These are phyloP conservation scores for Ageneiosus marmoratus DNA, from an alignment of 2,113 vertebrate species.

Conservation along the genomic window DNA sequence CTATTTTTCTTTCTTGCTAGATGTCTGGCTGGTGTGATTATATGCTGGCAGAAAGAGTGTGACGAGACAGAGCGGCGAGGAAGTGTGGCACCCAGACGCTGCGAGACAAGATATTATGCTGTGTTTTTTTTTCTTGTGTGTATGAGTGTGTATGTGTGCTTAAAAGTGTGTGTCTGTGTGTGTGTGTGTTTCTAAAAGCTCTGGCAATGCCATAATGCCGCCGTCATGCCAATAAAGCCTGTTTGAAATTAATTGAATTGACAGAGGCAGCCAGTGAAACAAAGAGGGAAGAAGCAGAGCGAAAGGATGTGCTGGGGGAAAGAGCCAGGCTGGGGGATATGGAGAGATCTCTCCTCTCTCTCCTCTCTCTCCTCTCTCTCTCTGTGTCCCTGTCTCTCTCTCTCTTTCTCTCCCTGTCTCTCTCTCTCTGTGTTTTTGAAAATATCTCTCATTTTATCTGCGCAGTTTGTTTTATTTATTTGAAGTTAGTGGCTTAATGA, in stretches of 20 bases:
- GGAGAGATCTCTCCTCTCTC: slow-evolving; percentile 57
- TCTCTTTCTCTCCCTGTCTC: slow-evolving; percentile 52
- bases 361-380: slow-evolving; percentile 48
- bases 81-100: slow-evolving; percentile 54
- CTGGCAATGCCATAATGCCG: slow-evolving; percentile 66
- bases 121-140: slow-evolving; percentile 31
- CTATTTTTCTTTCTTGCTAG: not conserved
- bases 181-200: slow-evolving; percentile 59
- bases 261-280: slow-evolving; percentile 65
- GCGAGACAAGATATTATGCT: slow-evolving; percentile 62
- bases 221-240: slow-evolving; percentile 69
- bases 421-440: slow-evolving; percentile 62
- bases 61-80: slow-evolving; percentile 53
- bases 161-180: slow-evolving; percentile 30
- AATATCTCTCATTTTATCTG: slow-evolving; percentile 69
- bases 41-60: slow-evolving; percentile 60
- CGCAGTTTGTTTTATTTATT: slow-evolving; percentile 78
- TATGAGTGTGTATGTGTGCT: slow-evolving; percentile 25
- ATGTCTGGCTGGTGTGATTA: slow-evolving; percentile 57
- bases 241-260: slow-evolving; percentile 73
- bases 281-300: slow-evolving; percentile 55
- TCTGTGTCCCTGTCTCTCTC: no score
- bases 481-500: slow-evolving; percentile 78
- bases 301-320: slow-evolving; percentile 45
- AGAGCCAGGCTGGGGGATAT: slow-evolving; percentile 61